Evolutionary conservation across 2,888 invertebrate species (phyloP).

Genomic region (Epiblema foenella): DNA sequence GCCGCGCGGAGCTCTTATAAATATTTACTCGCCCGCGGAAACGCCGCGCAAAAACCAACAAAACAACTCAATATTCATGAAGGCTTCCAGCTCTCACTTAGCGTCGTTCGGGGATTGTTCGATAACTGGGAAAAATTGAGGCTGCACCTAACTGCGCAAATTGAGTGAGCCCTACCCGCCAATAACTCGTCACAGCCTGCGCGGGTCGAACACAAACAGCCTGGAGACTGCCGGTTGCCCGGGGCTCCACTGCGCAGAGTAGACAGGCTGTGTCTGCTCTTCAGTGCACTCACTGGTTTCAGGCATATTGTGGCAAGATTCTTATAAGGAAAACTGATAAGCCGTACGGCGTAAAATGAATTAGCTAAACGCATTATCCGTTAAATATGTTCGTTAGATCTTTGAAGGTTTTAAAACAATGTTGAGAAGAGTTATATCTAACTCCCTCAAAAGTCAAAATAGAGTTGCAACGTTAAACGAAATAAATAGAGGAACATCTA

Average conservation of each 20-base stretch:
- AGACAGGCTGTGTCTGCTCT: slow-evolving; percentile 1
- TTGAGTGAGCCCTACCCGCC: slow-evolving; percentile 71
- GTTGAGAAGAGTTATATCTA: no score
- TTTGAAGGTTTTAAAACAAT: no score
- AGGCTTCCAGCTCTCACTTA: slow-evolving; percentile 69
- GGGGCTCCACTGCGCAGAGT: background rate
- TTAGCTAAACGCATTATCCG: no score
- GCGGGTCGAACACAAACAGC: background rate
- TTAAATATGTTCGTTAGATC: no score
- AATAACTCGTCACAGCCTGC: slow-evolving; percentile 40
- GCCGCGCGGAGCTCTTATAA: background rate
- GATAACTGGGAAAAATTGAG: slow-evolving; percentile 79
- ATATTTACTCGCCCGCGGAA: slow-evolving; percentile 14
- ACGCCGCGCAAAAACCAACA: slow-evolving; percentile 37
- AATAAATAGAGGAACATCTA: no score
- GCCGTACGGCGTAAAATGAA: no score
- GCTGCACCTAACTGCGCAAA: slow-evolving; percentile 74
- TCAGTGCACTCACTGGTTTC: no score
- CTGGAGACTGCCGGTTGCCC: slow-evolving; percentile 2
- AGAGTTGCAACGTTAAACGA: no score
- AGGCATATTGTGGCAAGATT: no score
- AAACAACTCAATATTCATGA: slow-evolving; percentile 50
- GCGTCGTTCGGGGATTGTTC: slow-evolving; percentile 68
- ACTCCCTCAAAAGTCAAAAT: no score
- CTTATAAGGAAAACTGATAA: no score